phyloP scores from a whole-genome alignment of 1,140 invertebrate genomes.

The Ceratosolen fusciceps region DNA sequence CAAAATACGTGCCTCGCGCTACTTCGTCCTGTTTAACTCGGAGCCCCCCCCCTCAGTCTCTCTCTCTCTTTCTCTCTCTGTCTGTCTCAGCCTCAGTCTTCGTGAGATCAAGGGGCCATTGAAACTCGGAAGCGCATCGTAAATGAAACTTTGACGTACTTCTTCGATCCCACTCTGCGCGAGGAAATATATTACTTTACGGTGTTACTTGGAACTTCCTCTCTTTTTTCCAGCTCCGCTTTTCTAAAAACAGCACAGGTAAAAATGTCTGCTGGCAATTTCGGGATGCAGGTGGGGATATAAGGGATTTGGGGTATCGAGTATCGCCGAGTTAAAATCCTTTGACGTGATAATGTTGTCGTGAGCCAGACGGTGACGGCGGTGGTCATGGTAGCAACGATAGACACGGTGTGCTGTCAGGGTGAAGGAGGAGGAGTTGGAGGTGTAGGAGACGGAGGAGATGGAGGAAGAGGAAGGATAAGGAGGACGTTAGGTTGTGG shows the following conservation, averaged over 20 bases:
- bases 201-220: background rate
- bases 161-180: background rate
- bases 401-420: no score
- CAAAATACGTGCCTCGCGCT: constrained; percentile 35
- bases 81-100: no score
- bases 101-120: constrained; percentile 23
- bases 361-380: no score
- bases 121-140: constrained; percentile 38
- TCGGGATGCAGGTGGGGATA: no score
- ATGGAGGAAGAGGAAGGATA: no score
- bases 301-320: background rate
- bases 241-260: constrained; percentile 22
- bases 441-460: no score
- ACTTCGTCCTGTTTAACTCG: constrained; percentile 37
- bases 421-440: no score
- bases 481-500: no score
- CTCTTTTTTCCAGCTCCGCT: background rate
- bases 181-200: constrained; percentile 35
- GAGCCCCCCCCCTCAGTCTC: background rate
- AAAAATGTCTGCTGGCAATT: background rate
- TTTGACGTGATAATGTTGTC: background rate
- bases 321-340: background rate
- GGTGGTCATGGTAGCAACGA: no score
- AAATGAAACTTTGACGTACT: constrained; percentile 45
- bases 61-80: background rate